Conservation (phyloP, 2,797 vertebrate genomes). For the Lutjanus argentimaculatus region DNA sequence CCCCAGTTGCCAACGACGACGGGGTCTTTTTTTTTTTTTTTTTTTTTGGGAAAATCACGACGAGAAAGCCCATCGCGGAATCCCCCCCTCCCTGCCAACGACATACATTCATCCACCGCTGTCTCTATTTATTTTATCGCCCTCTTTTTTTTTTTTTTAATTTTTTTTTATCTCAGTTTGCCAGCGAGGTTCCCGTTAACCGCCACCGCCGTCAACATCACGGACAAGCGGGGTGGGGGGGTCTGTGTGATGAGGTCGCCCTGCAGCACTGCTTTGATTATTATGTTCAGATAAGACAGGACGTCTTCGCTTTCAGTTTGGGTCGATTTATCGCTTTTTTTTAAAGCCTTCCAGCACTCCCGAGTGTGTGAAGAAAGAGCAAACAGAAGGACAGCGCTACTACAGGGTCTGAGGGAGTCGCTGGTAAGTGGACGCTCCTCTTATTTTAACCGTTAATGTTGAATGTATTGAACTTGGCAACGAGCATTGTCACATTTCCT, state of each 20-base stretch:
- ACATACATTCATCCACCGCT: background rate
- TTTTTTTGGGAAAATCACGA: background rate
- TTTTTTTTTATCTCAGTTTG: background rate
- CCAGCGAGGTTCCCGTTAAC: slow-evolving; percentile 6
- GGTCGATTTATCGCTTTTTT: background rate
- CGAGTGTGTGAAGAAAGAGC: slow-evolving; percentile 39
- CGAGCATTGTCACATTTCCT: background rate
- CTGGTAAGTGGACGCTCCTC: slow-evolving; percentile 67
- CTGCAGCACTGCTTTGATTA: slow-evolving; percentile 34
- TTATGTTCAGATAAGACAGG: slow-evolving; percentile 27
- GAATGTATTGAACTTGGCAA: background rate
- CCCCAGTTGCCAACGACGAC: slow-evolving; percentile 12
- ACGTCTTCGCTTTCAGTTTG: slow-evolving; percentile 14
- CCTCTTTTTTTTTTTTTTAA: background rate
- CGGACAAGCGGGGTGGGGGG: slow-evolving; percentile 5
- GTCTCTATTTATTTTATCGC: background rate
- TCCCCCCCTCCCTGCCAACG: background rate
- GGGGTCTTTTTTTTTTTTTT: background rate
- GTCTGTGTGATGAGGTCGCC: slow-evolving; percentile 67
- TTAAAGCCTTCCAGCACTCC: background rate
- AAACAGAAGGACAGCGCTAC: slow-evolving; percentile 7
- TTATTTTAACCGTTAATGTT: background rate
- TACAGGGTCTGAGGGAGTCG: slow-evolving; percentile 31
- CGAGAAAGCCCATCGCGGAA: background rate
- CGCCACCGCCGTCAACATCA: background rate